Base-by-base conservation (phyloP, 2,797 vertebrate genomes). In the Meriones psammophilus region DNA sequence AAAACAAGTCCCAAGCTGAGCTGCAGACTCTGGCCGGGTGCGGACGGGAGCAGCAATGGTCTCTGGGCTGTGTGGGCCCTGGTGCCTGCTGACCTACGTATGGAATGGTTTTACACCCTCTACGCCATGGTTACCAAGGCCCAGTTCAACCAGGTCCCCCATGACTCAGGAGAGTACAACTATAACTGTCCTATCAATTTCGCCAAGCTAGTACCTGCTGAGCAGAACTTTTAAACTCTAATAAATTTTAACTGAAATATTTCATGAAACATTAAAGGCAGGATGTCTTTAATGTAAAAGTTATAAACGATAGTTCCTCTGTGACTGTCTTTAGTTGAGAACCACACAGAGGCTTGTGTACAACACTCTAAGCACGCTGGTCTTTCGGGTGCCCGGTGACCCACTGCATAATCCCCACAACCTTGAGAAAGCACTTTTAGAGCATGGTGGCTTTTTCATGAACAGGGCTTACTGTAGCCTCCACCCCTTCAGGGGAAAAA, bases 251-350 rank as follows among this genome's bases (percentile, higher is more conserved):
- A 80, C 74, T 68, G 50, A 87, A 89, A 86, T 86, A 68, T 22
- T 42, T 46, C 30, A 66, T 74, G n/a, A 71, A 66, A 39, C 58
- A 10, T 79, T 91, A 91, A 86, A 60, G 24, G 88, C 39, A 56
- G 22, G 64, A 56, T 71, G 66, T 30, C 81, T 95, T 81, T 69
- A 88, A 88, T 69, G 74, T 42, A 56, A 94, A 91, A 83, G 50
- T 88, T 90, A 30, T 4, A 86, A 94, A n/a, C 83, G 64, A n/a
- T 20, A 6, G 60, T 87, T 90, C 28, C 76, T 18, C 17, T 83
- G 5, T 69, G 22, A 92, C 5, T 73, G 88, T 91, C 79, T 91
- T 69, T 79, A 84, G 58, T 60, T 85, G 8, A 30, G 58, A 58
- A 62, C n/a, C 56, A 36, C 1, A 8, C 2, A 62, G 62, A 36